Base-by-base conservation (phyloP, 2,888 invertebrate genomes). In the Euplexia lucipara region DNA sequence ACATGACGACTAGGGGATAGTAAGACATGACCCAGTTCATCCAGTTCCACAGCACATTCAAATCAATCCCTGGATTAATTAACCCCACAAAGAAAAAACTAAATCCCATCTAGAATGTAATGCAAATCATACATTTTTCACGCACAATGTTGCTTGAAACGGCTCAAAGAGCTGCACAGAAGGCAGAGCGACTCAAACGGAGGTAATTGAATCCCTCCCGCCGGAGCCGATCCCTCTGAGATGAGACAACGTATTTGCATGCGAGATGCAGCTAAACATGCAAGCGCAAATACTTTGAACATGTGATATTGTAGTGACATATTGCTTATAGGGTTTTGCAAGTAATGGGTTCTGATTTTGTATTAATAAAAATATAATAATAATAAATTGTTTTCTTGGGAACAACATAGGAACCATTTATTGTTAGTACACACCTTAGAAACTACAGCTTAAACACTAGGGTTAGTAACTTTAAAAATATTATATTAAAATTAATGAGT, bases 201-300 rank as follows among this genome's bases (percentile, higher is more conserved):
- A 79, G 81, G 86, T 87, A 89, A 88, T 88, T 88, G 86, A 88
- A 88, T 89, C 78, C 67, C 65, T 70, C 75, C 75, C 70, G 69
- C 61, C 81, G 83, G 77, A 82, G 76, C 82, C 70, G 73, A 78
- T 85, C 83, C 83, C 78, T 60, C 59, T 44, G 83, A 81, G 85
- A 86, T 78, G 76, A 75, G 78, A 80, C 69, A 69, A 67, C 70
- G 75, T 80, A 83, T 84, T 85, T 86, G 86, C 88, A 89, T 87
- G 74, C 70, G 73, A 81, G 81, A 86, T 83, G 86, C 87, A 83
- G 20, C 66, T 75, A 75, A 83, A 64, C 72, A 80, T 62, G 65
- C 78, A 45, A 59, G 61, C 68, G 63, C 70, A 71, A 69, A 69
- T 67, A 81, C 71, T 72, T 54, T 58, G 51, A 49, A 57, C 59